Evolutionary conservation across 2,888 invertebrate species (phyloP), one percentile per base, ranked within the genome.

Genomic region (Dryadula phaetusa): DNA sequence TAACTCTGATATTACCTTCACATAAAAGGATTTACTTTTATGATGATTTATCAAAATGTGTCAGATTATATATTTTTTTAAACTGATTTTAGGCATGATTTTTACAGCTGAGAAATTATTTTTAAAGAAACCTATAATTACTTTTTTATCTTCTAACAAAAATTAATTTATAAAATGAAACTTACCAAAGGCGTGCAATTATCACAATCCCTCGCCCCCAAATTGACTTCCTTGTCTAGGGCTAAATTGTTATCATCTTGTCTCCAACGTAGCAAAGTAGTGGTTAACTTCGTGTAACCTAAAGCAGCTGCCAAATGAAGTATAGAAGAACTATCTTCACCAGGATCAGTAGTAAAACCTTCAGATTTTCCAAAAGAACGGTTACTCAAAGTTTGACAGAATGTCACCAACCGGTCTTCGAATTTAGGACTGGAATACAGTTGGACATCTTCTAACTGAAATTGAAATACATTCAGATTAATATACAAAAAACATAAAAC

Each of bases 141-240:
- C n/a, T n/a, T n/a, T n/a, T n/a, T n/a, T n/a, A n/a, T n/a, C n/a
- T 2, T 37, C 37, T 12, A 37, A 32, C 4, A 32, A 5, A 32
- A 1, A 8, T 32, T 3, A 32, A 6, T 5, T 32, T 8, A 8
- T 32, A 1, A 32, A 54, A 46, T 60, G 60, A 42, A 25, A 84
- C 90, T 92, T 87, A 98, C 98, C 93, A 99, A 93, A 63, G 99
- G 98, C 5, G 99, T 99, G 78, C 95, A 96, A 66, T 98, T 98
- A 78, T 97, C 96, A 72, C 95, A 95, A 86, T 99, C 99, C 79
- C 97, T 95, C 74, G 97, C 96, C 65, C 98, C 94, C 67, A 98
- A 96, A 91, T 99, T 98, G 47, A 99, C 96, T 93, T 99, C 99
- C 32, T 96, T 96, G 84, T 98, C 98, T 70, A 98, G 92, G 61